phyloP scores from a whole-genome alignment of 2,888 invertebrate genomes.

The Diarsia rubi region DNA sequence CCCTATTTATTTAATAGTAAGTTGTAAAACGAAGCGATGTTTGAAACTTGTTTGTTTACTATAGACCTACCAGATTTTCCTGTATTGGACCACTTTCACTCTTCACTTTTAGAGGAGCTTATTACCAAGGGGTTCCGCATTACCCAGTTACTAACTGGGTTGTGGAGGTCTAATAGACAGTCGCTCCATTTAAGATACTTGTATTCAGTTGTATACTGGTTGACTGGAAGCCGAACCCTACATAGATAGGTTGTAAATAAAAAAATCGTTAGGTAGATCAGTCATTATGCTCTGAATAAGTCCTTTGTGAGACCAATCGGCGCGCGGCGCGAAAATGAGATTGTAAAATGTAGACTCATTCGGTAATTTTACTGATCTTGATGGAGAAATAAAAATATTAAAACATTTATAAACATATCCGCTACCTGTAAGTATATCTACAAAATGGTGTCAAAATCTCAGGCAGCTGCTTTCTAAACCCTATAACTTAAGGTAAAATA shows the following conservation, averaged over 20 bases:
- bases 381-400: background rate
- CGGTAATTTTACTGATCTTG: too few relatives aligned
- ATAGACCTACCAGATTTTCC: constrained; percentile 1
- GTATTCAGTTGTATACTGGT: too few relatives aligned
- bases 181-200: too few relatives aligned
- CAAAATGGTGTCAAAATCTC: constrained; percentile 14
- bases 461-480: background rate
- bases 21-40: background rate
- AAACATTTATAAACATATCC: background rate
- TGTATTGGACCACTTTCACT: background rate
- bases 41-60: background rate
- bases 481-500: background rate
- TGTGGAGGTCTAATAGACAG: too few relatives aligned
- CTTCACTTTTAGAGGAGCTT: too few relatives aligned
- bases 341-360: background rate
- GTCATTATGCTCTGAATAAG: background rate
- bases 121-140: too few relatives aligned
- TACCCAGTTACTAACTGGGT: too few relatives aligned
- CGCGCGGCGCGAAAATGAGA: background rate
- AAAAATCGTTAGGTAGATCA: too few relatives aligned
- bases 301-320: background rate
- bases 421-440: background rate
- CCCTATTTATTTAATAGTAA: background rate
- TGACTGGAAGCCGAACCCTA: too few relatives aligned
- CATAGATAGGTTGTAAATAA: too few relatives aligned